Base-by-base conservation (phyloP, 2,888 invertebrate species). In the Tachina fera region DNA sequence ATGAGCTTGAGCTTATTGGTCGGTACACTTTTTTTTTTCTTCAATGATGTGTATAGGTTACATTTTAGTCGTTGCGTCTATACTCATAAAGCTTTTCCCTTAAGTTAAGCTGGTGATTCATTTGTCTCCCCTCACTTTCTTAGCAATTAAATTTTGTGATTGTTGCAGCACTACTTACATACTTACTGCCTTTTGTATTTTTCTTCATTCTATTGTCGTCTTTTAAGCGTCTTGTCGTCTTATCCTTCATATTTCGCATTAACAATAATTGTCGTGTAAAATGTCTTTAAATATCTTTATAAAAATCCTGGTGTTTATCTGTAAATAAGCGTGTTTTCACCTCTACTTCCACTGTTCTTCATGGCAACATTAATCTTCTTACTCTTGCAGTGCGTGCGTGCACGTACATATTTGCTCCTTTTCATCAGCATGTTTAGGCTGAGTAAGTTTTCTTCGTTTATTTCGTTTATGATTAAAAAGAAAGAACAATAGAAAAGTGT, bases 251-350 rank as follows among this genome's bases (percentile, higher is more conserved):
- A 70, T 41, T 49, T 41, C n/a, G 74, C 67, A 84, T 84, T 81
- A 77, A 74, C 67, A 47, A 47, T 84, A 81, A 84, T 72, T 74
- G 77, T 58, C 72, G 47, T 67, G 41, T 75, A 74, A 70, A 74
- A 81, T 68, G 74, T 68, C 74, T 68, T 68, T 68, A 77, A 85
- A 74, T 68, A 70, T 75, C 77, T 77, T 68, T 43, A 77, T 67
- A 56, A 51, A 84, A 80, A 71, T 74, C 65, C 58, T 74, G 31
- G 45, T 72, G 74, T 70, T 85, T 85, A 78, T 82, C 74, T 78
- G 74, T 60, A 74, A 85, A 81, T 63, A 70, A 43, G 39, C 47
- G 22, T 56, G 19, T 61, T 65, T 81, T 47, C 19, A 45, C 47
- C 39, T 39, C 43, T 31, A 16, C 22, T 71, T n/a, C 45, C 16